phyloP scores from a whole-genome alignment of 1,140 invertebrate genomes.

The Drosophila nasuta region DNA sequence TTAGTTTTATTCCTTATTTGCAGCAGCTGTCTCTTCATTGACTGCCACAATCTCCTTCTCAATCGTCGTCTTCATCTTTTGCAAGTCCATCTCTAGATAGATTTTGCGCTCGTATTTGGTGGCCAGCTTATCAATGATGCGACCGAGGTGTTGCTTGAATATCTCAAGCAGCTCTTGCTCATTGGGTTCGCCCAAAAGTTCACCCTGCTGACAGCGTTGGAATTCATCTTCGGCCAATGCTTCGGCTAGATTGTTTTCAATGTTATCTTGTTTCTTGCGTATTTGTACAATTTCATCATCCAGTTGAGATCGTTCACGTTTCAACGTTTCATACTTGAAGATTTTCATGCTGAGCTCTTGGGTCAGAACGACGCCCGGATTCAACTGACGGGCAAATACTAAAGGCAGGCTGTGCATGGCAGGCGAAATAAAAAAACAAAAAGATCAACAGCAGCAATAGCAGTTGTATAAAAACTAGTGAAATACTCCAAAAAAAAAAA shows the following conservation, averaged over 20 bases:
- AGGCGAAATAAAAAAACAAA: background rate
- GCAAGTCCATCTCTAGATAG: conserved; percentile 50
- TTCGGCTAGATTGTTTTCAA: conserved; percentile 58
- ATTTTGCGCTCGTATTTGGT: conserved; percentile 43
- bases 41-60: conserved; percentile 54
- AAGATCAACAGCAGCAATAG: too few species aligned
- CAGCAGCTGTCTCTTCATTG: conserved; percentile 49
- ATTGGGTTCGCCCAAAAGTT: background rate
- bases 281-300: conserved; percentile 40
- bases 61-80: conserved; percentile 51
- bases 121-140: conserved; percentile 44
- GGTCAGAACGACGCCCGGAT: conserved; percentile 50
- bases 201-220: conserved; percentile 36
- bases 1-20: conserved; percentile 14
- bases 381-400: conserved; percentile 49
- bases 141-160: conserved; percentile 32
- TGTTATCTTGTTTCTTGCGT: conserved; percentile 49
- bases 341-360: conserved; percentile 59
- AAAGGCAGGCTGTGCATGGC: conserved; percentile 31
- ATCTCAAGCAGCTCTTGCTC: conserved; percentile 47
- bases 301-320: conserved; percentile 32
- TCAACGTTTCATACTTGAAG: conserved; percentile 40
- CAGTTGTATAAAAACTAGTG: conserved; percentile 9
- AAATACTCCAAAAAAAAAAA: conserved; percentile 7
- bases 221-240: conserved; percentile 61